phyloP scores from a whole-genome alignment of 92 coral and sea anemone genomes.

The Desmophyllum pertusum region DNA sequence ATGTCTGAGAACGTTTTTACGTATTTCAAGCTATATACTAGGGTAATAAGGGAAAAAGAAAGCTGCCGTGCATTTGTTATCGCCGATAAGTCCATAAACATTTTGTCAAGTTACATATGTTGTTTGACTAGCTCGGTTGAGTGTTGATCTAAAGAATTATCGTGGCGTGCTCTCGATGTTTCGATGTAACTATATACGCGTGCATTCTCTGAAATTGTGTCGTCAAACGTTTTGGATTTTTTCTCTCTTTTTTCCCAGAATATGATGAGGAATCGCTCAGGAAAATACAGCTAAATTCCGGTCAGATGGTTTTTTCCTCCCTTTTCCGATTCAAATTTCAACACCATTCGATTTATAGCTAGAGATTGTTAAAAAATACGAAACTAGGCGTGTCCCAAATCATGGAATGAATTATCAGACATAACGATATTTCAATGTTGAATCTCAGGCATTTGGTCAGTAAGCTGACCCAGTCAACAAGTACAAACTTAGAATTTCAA shows the following conservation, averaged over 20 bases:
- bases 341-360: too few relatives aligned
- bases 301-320: too few relatives aligned
- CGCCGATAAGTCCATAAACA: not conserved
- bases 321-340: too few relatives aligned
- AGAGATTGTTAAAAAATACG: too few relatives aligned
- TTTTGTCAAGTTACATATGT: not conserved
- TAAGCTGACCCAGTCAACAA: not conserved
- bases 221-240: not conserved
- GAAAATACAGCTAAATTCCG: too few relatives aligned
- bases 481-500: not conserved
- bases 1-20: not conserved
- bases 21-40: not conserved
- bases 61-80: not conserved
- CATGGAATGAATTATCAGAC: too few relatives aligned
- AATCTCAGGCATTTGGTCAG: too few relatives aligned
- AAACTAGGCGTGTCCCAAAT: too few relatives aligned
- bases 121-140: not conserved
- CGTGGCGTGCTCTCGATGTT: not conserved
- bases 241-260: too few relatives aligned
- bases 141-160: not conserved
- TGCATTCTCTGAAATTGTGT: not conserved
- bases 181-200: not conserved
- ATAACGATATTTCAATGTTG: too few relatives aligned
- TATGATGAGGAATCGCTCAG: too few relatives aligned
- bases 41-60: not conserved